Evolutionary conservation across 1,140 invertebrate species (phyloP), one percentile per base, ranked within the genome.

Genomic region (Acromyrmex echinatior): DNA sequence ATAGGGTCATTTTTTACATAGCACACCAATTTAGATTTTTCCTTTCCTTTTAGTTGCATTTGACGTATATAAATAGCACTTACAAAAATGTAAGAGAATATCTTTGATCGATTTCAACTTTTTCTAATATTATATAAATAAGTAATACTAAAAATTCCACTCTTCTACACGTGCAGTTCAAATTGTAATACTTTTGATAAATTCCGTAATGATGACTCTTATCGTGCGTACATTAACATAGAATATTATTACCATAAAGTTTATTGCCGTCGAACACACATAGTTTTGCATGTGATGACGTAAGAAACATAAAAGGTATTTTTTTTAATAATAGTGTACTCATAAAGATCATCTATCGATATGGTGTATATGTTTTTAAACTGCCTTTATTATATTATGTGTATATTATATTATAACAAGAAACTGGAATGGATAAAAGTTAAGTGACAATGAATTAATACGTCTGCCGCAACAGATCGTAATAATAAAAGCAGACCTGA

Each of bases 401-500:
- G n/a, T n/a, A n/a, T 62, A 28, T 14, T 25, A n/a, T n/a, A 2
- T 2, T 28, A 63, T 14, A 53, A 14, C 5, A n/a, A 31, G n/a
- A 21, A 21, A 16, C 14, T 14, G n/a, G 49, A 53, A 45, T 39
- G 35, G n/a, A 60, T 49, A 28, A 35, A 35, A 25, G 63, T 58
- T 21, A 60, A 14, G 16, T 35, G 78, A 25, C 28, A 31, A 80
- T 66, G n/a, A 28, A 16, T 16, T 79, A 65, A 78, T 78, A 45
- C n/a, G 14, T 53, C n/a, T 35, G 25, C 6, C 28, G 16, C 35
- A 5, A 45, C 35, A 66, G 31, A 35, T 14, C 35, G 12, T 82
- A 82, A 82, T 73, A 62, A 82, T 51, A 74, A 82, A 62, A 82
- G 25, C 56, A 58, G 68, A 70, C 16, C 51, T 25, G 68, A 81